A percentile compares a stretch with the other conserved stretches of the same genome.
Evolutionary conservation across 1,140 invertebrate genomes (phyloP).

Genomic region (Calephelis nemesis): DNA sequence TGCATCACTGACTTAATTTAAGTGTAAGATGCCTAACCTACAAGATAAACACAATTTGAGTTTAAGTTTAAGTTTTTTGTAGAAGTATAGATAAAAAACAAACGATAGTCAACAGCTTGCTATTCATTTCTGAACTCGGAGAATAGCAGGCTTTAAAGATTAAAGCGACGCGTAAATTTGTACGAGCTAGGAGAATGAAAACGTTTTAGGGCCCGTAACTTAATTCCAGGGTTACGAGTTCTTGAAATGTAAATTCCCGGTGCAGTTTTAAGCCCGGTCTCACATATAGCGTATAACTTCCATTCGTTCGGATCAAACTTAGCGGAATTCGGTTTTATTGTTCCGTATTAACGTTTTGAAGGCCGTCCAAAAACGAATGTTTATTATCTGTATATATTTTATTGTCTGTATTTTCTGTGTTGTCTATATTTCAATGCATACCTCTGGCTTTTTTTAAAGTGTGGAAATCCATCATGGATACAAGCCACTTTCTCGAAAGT

Average conservation of each 20-base stretch:
- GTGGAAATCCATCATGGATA: no score
- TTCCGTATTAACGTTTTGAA: no score
- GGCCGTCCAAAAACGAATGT: no score
- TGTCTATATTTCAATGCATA: no score
- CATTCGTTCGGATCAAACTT: not conserved
- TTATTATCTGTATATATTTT: no score
- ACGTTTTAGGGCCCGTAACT: slow-evolving; percentile 14
- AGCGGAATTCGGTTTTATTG: not conserved
- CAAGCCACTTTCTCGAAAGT: no score
- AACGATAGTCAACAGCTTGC: not conserved
- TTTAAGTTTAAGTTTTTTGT: no score
- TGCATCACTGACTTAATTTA: no score
- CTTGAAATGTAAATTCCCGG: slow-evolving; percentile 4
- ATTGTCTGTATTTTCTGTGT: no score
- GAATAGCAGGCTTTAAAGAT: slow-evolving; percentile 13
- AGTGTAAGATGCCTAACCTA: no score
- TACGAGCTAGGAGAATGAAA: slow-evolving; percentile 16
- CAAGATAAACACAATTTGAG: no score
- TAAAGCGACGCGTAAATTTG: slow-evolving; percentile 18
- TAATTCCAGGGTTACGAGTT: slow-evolving; percentile 11
- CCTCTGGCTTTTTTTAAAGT: no score
- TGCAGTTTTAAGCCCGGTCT: not conserved
- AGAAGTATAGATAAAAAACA: not conserved
- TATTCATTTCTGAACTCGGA: slow-evolving; percentile 8
- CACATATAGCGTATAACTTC: not conserved